phyloP scores from a whole-genome alignment of 2,888 invertebrate genomes.

The Rhamnusium bicolor region DNA sequence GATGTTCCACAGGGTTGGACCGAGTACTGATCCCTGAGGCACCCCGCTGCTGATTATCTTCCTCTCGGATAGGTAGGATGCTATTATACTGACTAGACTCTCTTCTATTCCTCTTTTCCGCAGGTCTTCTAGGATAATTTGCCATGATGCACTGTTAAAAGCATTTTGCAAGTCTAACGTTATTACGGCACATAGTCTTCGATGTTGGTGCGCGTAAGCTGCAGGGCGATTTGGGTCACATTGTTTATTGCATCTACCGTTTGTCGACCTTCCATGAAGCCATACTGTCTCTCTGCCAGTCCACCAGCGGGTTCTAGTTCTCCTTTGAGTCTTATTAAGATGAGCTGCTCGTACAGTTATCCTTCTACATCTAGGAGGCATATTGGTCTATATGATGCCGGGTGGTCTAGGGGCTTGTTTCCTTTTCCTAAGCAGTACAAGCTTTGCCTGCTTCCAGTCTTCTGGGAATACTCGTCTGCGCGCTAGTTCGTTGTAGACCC shows the following conservation, averaged over 20 bases:
- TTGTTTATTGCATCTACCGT: neutral
- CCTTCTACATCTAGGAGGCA: neutral
- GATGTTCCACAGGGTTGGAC: neutral
- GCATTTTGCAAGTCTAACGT: constrained; percentile 19
- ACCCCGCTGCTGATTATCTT: neutral
- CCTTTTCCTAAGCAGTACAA: too few species aligned
- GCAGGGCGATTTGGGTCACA: neutral
- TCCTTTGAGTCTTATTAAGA: neutral
- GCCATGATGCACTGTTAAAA: constrained; percentile 23
- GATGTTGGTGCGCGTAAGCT: neutral
- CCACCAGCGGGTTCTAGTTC: neutral
- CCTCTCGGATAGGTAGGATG: constrained; percentile 12
- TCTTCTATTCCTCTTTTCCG: constrained; percentile 22
- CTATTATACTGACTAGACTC: constrained; percentile 32
- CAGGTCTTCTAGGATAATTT: constrained; percentile 24
- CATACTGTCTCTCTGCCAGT: neutral
- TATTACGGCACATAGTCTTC: neutral
- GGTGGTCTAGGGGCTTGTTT: neutral
- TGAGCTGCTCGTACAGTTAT: neutral
- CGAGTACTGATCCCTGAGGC: neutral
- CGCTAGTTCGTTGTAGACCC: too few species aligned
- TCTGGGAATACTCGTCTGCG: too few species aligned
- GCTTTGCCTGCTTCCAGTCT: too few species aligned
- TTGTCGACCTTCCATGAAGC: neutral
- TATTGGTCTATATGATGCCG: neutral